Evolutionary conservation across 2,113 vertebrate species (phyloP).

Genomic region (Orcinus orca): DNA sequence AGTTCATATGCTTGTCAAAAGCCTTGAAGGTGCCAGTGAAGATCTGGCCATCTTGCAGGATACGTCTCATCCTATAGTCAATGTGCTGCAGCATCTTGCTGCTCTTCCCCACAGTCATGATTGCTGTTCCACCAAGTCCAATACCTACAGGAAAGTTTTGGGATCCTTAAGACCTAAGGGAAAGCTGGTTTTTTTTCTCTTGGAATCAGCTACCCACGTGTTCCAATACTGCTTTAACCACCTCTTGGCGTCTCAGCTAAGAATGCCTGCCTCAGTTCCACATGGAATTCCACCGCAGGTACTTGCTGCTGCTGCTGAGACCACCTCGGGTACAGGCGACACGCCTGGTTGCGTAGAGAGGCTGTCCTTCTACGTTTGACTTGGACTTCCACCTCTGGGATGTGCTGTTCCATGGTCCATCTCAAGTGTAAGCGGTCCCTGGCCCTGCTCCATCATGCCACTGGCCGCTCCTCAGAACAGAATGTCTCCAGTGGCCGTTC

Average conservation of each 20-base stretch:
- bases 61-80: slow-evolving; percentile 96
- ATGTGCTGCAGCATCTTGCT: slow-evolving; percentile 99
- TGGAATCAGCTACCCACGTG: not conserved
- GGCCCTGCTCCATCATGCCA: not conserved
- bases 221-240: not conserved
- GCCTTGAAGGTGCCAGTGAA: slow-evolving; percentile 98
- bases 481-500: not conserved
- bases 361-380: not conserved
- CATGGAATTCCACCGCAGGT: not conserved
- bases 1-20: slow-evolving; percentile 99
- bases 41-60: slow-evolving; percentile 95
- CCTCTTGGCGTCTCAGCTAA: not conserved
- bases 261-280: not conserved
- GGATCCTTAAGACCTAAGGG: slow-evolving; percentile 38
- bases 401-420: not conserved
- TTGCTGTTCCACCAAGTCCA: slow-evolving; percentile 35
- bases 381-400: not conserved
- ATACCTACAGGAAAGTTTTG: not conserved
- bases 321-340: not conserved
- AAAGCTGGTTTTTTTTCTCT: not conserved
- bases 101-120: slow-evolving; percentile 94
- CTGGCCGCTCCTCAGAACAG: not conserved
- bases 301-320: not conserved
- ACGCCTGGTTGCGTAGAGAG: not conserved
- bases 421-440: not conserved